Percentiles rank a stretch among this genome's conserved stretches.
Evolutionary conservation across 2,797 vertebrate species (phyloP).

Genomic region (Rhadinocentrus ornatus): DNA sequence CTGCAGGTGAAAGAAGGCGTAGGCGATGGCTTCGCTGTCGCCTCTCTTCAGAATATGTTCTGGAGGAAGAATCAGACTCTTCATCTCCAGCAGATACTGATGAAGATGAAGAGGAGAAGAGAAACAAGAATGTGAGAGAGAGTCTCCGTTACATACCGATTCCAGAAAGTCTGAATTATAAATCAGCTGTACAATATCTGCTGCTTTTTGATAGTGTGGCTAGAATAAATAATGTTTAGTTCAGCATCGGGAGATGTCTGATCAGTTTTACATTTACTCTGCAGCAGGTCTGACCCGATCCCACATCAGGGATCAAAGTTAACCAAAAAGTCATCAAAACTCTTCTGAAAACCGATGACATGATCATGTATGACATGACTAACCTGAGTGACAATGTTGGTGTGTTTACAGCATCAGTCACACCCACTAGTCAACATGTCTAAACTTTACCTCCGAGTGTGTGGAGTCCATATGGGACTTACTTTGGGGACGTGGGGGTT

Average conservation of each 20-base stretch:
- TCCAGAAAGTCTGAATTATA: too few species aligned
- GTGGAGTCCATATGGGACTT: constrained; percentile 37
- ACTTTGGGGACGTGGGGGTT: constrained; percentile 99
- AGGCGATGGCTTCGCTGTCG: constrained; percentile 98
- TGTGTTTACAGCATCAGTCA: not conserved
- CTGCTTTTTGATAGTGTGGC: too few species aligned
- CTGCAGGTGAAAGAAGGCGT: constrained; percentile 98
- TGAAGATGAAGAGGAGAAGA: constrained; percentile 32
- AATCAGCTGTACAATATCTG: too few species aligned
- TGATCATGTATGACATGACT: too few species aligned
- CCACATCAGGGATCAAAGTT: too few species aligned
- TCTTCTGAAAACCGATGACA: not conserved
- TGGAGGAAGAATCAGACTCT: constrained; percentile 98
- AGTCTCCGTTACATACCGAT: not conserved
- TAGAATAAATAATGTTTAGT: too few species aligned
- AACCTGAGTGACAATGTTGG: not conserved
- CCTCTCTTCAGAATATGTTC: constrained; percentile 98
- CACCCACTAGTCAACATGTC: not conserved
- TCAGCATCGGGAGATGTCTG: not conserved
- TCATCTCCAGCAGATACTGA: constrained; percentile 99
- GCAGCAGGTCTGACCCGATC: not conserved
- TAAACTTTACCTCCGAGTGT: not conserved
- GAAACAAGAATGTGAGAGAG: not conserved
- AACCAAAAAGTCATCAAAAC: not conserved
- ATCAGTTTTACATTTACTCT: not conserved